Evolutionary conservation across 2,797 vertebrate species (phyloP).

Genomic region (Halcyon chelicuti): DNA sequence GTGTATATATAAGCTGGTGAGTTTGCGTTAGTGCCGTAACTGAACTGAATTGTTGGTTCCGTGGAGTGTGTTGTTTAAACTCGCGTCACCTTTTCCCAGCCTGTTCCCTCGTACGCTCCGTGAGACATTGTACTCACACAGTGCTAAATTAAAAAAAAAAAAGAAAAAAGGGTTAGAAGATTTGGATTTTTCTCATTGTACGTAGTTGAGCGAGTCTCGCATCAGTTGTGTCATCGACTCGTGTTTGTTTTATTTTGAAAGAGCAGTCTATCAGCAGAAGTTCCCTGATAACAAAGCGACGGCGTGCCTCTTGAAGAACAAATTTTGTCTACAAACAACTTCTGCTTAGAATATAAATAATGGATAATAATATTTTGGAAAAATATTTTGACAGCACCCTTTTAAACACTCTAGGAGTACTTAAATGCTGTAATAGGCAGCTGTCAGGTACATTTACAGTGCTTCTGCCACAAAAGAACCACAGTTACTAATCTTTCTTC

Average conservation of each 20-base stretch:
- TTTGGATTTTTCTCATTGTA: not conserved
- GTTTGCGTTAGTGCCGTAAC: not conserved
- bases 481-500: constrained; percentile 45
- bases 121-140: not conserved
- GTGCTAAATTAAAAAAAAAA: not conserved
- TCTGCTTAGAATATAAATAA: constrained; percentile 43
- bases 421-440: constrained; percentile 49
- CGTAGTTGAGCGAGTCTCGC: not conserved
- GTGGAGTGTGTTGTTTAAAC: not conserved
- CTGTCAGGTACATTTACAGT: constrained; percentile 48
- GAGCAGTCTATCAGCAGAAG: not conserved
- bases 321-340: constrained; percentile 46
- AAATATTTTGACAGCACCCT: constrained; percentile 61
- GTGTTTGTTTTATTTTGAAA: constrained; percentile 14
- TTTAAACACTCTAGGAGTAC: constrained; percentile 5
- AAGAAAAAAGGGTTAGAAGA: not conserved
- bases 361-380: constrained; percentile 18
- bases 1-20: not conserved
- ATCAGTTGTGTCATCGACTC: not conserved
- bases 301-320: not conserved
- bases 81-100: not conserved
- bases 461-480: constrained; percentile 27
- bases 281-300: not conserved
- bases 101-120: not conserved
- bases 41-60: not conserved